Evolutionary conservation across 2,888 invertebrate species (phyloP), one percentile per base, ranked within the genome.

Genomic region (Serripes groenlandicus): DNA sequence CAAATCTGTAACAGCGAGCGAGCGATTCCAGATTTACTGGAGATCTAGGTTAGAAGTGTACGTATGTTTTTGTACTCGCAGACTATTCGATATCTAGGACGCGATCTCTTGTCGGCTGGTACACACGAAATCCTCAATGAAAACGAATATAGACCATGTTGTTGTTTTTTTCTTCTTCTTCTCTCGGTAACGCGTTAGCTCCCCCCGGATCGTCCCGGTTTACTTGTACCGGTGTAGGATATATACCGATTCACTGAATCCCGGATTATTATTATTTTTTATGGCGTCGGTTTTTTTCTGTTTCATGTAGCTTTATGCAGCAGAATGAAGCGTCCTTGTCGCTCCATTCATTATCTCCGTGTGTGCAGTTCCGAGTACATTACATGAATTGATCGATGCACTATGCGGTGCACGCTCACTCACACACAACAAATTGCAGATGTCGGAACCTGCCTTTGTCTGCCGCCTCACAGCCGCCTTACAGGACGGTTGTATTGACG

Each of bases 1-100:
- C 56, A 56, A 26, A 56, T 56, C 28, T 26, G n/a, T 26, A 26
- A 26, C n/a, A n/a, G n/a, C n/a, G n/a, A n/a, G 23, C n/a, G 56
- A 56, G 56, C 56, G 56, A 26, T 56, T 56, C 23, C 56, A 56
- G 56, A 56, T 56, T 26, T n/a, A 56, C 56, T 56, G 28, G 56
- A 26, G n/a, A 56, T 26, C 56, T 56, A 56, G 56, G 56, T 56
- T 56, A 56, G 56, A 56, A 26, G 18, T 56, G n/a, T 21, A 23
- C 21, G n/a, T 26, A 26, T n/a, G 56, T n/a, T 56, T 56, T 56
- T n/a, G 56, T 11, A 56, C 56, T 56, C 28, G 56, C 56, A 26
- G 28, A 56, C 28, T 26, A 11, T 56, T 56, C 21, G 23, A n/a
- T 56, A 56, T 56, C 56, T 56, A 56, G 56, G 56, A 56, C 56